Evolutionary conservation across 1,140 invertebrate species (phyloP), one percentile per base, ranked within the genome.

Genomic region (Lasioglossum albipes): DNA sequence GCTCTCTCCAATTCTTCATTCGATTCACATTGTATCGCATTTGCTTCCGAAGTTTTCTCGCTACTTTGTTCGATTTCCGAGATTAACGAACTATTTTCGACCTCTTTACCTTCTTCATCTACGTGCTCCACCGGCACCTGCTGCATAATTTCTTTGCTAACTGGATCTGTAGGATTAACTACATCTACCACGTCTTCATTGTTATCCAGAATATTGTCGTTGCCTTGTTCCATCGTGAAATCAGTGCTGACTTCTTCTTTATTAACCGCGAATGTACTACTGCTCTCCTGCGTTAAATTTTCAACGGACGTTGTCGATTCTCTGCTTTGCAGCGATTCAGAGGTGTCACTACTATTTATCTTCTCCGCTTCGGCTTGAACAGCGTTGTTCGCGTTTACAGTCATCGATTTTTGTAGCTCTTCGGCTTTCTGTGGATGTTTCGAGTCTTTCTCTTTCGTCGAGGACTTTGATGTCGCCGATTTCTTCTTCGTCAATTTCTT

Each of bases 401-500:
- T 13, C 10, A 18, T 12, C 7, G 16, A 2, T 16, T 41, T n/a
- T 16, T 73, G 36, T 45, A n/a, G 9, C 2, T 9, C 13, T 18
- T 74, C 31, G 2, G 42, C 6, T 59, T 71, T 57, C 2, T 49
- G 16, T n/a, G 27, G 36, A 7, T 80, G 22, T 49, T 75, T 76
- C 13, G 18, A 36, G 20, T 65, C 27, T 66, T 49, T 83, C 42
- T 65, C 62, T 57, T 0, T 64, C 45, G 36, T 7, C 31, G 10
- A 22, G 22, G 20, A 27, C 45, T 59, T 66, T 13, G 22, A 16
- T 45, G 70, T 49, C 22, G 22, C 20, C 1, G 64, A 5, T 52
- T 87, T 88, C 36, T 74, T 83, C 36, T 82, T 75, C 10, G 27
- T 62, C 68, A 65, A 76, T 71, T 62, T 76, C 42, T 77, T 86